Base-by-base conservation (phyloP, 2,888 invertebrate genomes). In the Drosophila recens region DNA sequence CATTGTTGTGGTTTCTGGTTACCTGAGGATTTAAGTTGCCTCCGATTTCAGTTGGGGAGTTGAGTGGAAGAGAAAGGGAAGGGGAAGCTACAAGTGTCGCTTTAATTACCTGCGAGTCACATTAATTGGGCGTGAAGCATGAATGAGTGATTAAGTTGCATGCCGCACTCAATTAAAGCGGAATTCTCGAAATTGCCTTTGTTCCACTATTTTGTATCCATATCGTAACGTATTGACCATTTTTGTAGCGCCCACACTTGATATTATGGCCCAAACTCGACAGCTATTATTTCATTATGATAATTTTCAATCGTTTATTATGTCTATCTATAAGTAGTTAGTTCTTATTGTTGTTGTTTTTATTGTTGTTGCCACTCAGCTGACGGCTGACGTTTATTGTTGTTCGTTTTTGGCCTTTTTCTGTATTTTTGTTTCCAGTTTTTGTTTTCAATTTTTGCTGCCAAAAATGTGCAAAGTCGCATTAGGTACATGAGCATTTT, bases 121-220 rank as follows among this genome's bases (percentile, higher is more conserved):
- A 62, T 52, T 58, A 79, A 79, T 75, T 75, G 75, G 48, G 56
- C 67, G 72, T 80, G 79, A 74, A 77, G 68, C 70, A 71, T 80
- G 66, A 75, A 75, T 82, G 82, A 82, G 46, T 71, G 82, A 85
- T 81, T 73, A 51, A 65, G 54, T 82, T 72, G 63, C 77, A 72
- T 53, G 65, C 72, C 52, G 1, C 57, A 71, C 58, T 71, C 58
- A 45, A 70, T 51, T 64, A 27, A 30, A 10, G 42, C 33, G 43
- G 30, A 27, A 27, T n/a, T 23, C 17, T 34, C 15, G 3, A 4
- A 52, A 67, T 34, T 46, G 43, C 0, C 17, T 51, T 48, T 34
- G 23, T 36, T 36, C 34, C 52, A 27, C 20, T 8, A 11, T 10
- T 4, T 65, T 10, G 6, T 65, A 58, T 49, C 34, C 33, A 49